These are phyloP conservation scores for Habrosyne pyritoides DNA, from an alignment of 2,888 invertebrate species.

Conservation along the genomic window DNA sequence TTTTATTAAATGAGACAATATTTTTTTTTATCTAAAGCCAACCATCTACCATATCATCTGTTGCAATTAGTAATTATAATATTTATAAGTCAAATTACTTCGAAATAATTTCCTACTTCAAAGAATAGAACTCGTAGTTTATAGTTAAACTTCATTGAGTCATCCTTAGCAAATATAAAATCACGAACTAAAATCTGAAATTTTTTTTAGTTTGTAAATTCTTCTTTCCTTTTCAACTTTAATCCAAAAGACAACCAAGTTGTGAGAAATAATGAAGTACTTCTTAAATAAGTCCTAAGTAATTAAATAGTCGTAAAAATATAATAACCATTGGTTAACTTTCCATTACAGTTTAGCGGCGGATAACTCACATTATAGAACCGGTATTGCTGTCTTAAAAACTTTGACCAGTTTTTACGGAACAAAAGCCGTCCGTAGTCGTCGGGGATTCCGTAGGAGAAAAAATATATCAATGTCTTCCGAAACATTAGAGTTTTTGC, in stretches of 20 bases:
- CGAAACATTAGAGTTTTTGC: background rate
- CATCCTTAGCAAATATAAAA: too few relatives aligned
- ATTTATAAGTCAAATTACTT: too few relatives aligned
- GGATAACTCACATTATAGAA: conserved; percentile 20
- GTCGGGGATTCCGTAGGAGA: background rate
- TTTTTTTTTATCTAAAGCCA: too few relatives aligned
- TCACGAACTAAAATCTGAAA: too few relatives aligned
- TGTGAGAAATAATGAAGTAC: background rate
- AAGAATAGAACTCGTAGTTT: too few relatives aligned
- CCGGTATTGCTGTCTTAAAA: conserved; percentile 28
- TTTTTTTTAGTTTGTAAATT: too few relatives aligned
- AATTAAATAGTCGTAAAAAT: conserved; percentile 26
- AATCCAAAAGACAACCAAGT: background rate
- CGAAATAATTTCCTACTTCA: too few relatives aligned
- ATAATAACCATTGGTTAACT: conserved; percentile 23
- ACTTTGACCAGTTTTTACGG: conserved; percentile 8
- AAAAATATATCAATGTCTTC: conserved; percentile 1
- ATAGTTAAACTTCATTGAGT: too few relatives aligned
- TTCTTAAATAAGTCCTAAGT: conserved; percentile 5
- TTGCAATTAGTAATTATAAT: too few relatives aligned
- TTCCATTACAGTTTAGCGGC: conserved; percentile 29
- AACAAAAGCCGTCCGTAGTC: conserved; percentile 6
- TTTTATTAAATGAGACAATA: too few relatives aligned
- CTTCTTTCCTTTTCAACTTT: too few relatives aligned
- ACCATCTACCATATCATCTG: too few relatives aligned